Evolutionary conservation across 1,140 invertebrate genomes (phyloP).

Genomic region (Zelostemma sp.): DNA sequence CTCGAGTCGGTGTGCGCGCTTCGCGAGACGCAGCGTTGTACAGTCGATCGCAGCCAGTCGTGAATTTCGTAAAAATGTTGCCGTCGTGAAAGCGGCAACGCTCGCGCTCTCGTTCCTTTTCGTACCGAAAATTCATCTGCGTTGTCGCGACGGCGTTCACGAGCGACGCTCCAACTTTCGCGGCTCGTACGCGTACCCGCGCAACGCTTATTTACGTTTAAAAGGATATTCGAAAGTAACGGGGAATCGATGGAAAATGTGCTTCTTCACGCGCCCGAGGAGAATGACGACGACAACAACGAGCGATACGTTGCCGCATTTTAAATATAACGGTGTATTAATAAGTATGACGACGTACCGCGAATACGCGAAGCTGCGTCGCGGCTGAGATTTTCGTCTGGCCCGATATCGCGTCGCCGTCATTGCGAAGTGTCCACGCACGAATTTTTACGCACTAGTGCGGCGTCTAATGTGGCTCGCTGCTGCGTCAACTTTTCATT

Average conservation of each 20-base stretch:
- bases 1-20: conserved; percentile 30
- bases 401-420: conserved; percentile 44
- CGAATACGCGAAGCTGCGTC: conserved; percentile 64
- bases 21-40: conserved; percentile 16
- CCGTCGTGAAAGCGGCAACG: neutral
- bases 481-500: conserved; percentile 32
- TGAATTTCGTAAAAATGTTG: conserved; percentile 42
- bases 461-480: too few relatives aligned
- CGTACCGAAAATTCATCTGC: too few relatives aligned
- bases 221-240: too few relatives aligned
- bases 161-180: too few relatives aligned
- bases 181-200: too few relatives aligned
- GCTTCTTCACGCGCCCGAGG: conserved; percentile 30
- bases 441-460: too few relatives aligned
- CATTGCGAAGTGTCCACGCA: conserved; percentile 29
- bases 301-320: conserved; percentile 63
- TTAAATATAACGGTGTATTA: conserved; percentile 72
- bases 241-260: conserved; percentile 23
- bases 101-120: too few relatives aligned
- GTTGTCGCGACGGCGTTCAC: too few relatives aligned
- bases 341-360: conserved; percentile 70
- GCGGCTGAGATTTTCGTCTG: conserved; percentile 52
- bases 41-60: conserved; percentile 17
- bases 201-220: too few relatives aligned
- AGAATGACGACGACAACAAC: conserved; percentile 25